phyloP scores from a whole-genome alignment of 2,797 vertebrate genomes.

The Holocentrus rufus region DNA sequence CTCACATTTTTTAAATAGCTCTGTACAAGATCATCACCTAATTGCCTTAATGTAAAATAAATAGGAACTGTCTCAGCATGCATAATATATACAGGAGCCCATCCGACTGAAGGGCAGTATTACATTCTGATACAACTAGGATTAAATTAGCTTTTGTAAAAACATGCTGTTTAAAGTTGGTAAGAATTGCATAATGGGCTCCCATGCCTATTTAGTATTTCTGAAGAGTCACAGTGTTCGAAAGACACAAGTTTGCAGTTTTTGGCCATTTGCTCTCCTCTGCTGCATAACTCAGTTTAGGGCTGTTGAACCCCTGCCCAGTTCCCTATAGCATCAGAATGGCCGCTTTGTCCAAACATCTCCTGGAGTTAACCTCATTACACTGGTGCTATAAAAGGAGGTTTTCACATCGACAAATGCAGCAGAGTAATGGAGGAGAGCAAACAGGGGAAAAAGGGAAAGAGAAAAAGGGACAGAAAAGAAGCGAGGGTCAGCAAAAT shows the following conservation, averaged over 20 bases:
- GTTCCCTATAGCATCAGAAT: background rate
- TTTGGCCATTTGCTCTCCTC: background rate
- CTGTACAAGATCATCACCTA: too few relatives aligned
- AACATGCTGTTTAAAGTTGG: background rate
- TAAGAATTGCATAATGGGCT: background rate
- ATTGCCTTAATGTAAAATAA: too few relatives aligned
- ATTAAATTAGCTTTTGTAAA: too few relatives aligned
- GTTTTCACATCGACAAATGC: background rate
- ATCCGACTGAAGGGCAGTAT: too few relatives aligned
- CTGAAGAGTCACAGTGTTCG: background rate
- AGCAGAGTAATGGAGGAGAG: background rate
- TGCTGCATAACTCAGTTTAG: constrained; percentile 20
- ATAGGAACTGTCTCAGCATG: background rate
- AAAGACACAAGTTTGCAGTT: constrained; percentile 17
- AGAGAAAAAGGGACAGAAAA: background rate
- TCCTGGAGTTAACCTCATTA: constrained; percentile 29
- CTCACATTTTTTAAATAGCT: too few relatives aligned
- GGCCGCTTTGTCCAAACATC: constrained; percentile 18
- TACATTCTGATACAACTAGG: too few relatives aligned
- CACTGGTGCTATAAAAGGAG: background rate
- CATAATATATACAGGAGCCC: background rate
- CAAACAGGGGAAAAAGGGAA: background rate
- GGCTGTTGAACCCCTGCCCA: constrained; percentile 21
- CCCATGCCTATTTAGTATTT: background rate
- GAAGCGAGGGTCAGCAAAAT: background rate